Percentiles rank a stretch among this genome's conserved stretches.
Conservation (phyloP, 2,113 vertebrate species). For the Barnardius zonarius region DNA sequence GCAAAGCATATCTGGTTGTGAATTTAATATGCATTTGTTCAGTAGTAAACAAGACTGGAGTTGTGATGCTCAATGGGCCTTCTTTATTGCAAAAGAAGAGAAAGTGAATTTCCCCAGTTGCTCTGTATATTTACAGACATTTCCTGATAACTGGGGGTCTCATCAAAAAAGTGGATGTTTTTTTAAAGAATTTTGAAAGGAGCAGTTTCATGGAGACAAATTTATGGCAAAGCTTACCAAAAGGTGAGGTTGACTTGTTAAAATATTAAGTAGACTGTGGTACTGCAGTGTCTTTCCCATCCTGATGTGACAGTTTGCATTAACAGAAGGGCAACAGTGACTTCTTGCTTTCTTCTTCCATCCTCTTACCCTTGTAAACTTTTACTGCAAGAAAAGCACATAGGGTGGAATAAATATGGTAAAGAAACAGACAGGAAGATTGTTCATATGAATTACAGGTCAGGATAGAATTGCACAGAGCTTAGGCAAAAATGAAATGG, state of each 20-base stretch:
- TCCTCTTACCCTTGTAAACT: background rate
- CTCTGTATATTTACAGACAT: accelerated
- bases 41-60: too few relatives aligned
- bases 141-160: background rate
- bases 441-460: background rate
- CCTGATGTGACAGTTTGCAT: too few relatives aligned
- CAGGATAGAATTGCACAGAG: background rate
- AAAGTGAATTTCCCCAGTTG: background rate
- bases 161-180: background rate
- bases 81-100: too few relatives aligned
- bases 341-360: background rate
- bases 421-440: background rate
- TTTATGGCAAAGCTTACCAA: background rate
- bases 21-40: background rate
- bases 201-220: background rate
- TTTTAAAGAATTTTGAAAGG: background rate
- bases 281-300: background rate
- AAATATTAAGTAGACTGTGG: background rate
- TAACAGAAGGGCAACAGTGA: accelerated
- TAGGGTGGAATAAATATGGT: background rate
- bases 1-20: background rate
- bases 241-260: background rate
- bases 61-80: background rate
- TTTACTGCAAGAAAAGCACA: background rate
- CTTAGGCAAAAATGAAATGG: background rate